Conservation (phyloP, 2,113 vertebrate species). For the Ciconia stormi region DNA sequence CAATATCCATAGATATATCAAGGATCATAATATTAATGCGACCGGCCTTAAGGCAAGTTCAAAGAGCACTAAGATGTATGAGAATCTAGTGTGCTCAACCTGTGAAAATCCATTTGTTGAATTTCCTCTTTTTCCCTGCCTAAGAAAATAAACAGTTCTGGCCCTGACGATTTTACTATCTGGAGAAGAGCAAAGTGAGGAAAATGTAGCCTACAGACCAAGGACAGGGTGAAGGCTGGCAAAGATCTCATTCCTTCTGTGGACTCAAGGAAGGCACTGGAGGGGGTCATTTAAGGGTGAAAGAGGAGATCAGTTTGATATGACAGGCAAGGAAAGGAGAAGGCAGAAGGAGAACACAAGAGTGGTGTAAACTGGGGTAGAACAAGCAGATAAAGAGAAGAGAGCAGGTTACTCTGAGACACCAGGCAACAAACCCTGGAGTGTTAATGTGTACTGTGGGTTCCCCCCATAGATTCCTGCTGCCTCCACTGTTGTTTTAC, state of each 20-base stretch:
- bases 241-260: not conserved
- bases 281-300: not conserved
- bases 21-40: not conserved
- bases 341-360: not conserved
- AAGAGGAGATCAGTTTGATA: not conserved
- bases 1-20: not conserved
- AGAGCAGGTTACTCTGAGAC: not conserved
- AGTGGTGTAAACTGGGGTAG: not conserved
- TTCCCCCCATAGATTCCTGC: not conserved
- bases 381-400: not conserved
- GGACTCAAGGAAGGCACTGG: not conserved
- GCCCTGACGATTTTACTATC: not conserved
- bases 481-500: not conserved
- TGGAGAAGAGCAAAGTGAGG: not conserved
- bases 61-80: not conserved
- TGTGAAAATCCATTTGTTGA: not conserved
- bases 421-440: not conserved
- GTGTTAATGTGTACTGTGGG: not conserved
- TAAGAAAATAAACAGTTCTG: not conserved
- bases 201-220: not conserved
- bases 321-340: not conserved
- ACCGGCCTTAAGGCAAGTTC: not conserved
- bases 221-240: not conserved
- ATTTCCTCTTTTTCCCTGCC: not conserved
- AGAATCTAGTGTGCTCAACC: not conserved